Percentiles rank a stretch among this genome's conserved stretches.
Evolutionary conservation across 1,140 invertebrate genomes (phyloP).

Genomic region (Drosophila triauraria): DNA sequence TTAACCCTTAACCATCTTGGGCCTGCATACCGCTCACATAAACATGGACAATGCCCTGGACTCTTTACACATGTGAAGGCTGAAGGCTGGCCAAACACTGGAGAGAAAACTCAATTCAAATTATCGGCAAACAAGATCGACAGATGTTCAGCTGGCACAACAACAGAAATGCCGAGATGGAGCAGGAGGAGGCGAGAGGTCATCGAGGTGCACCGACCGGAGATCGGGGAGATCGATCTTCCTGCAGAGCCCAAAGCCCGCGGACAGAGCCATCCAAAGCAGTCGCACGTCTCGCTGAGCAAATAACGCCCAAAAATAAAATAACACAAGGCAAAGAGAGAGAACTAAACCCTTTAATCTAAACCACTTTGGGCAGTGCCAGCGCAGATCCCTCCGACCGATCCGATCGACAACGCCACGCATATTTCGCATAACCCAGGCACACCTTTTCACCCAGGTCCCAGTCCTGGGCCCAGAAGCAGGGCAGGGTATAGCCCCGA

Average conservation of each 20-base stretch:
- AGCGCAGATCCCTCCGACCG: constrained; percentile 53
- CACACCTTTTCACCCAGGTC: constrained; percentile 69
- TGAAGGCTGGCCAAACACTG: constrained; percentile 56
- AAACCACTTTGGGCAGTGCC: constrained; percentile 79
- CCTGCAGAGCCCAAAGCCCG: constrained; percentile 29
- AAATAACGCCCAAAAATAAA: constrained; percentile 79
- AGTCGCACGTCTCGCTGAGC: constrained; percentile 80
- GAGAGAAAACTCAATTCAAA: constrained; percentile 82
- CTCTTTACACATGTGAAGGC: constrained; percentile 42
- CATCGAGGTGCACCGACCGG: constrained; percentile 68
- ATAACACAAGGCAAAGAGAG: constrained; percentile 49
- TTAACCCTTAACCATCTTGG: constrained; percentile 8
- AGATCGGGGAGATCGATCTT: constrained; percentile 64
- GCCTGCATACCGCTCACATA: not conserved
- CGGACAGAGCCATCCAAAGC: constrained; percentile 46
- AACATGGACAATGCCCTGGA: constrained; percentile 39
- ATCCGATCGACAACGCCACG: constrained; percentile 74
- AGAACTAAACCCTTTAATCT: constrained; percentile 78
- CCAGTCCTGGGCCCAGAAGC: constrained; percentile 13
- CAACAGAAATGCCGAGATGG: constrained; percentile 44
- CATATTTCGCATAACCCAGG: constrained; percentile 81
- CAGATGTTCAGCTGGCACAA: constrained; percentile 76
- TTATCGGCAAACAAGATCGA: constrained; percentile 81
- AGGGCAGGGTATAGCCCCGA: constrained; percentile 57
- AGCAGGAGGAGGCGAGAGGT: constrained; percentile 47